These are phyloP conservation scores for Coreius guichenoti DNA, from an alignment of 2,797 vertebrate genomes.

Conservation along the genomic window DNA sequence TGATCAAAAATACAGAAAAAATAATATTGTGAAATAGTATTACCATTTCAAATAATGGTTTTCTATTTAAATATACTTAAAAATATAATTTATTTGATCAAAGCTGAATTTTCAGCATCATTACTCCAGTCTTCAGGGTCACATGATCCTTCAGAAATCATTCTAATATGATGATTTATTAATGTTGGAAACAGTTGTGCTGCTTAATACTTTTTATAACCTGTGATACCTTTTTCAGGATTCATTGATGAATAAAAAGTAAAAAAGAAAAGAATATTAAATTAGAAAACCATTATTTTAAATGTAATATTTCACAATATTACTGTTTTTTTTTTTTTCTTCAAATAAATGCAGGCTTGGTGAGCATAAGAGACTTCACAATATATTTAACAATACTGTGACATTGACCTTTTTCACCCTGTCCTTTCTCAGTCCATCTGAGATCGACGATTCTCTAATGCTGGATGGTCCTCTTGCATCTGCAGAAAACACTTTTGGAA, in stretches of 20 bases:
- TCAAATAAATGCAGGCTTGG: no score
- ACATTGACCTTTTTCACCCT: not conserved
- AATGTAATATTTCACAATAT: no score
- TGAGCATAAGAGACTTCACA: no score
- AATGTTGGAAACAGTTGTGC: no score
- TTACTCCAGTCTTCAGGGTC: not conserved
- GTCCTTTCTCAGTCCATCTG: not conserved
- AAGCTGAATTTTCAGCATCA: not conserved
- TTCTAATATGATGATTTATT: no score
- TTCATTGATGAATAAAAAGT: not conserved
- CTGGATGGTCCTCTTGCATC: constrained; percentile 43
- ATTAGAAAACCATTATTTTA: no score
- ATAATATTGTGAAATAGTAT: not conserved
- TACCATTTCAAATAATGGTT: not conserved
- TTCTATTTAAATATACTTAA: not conserved
- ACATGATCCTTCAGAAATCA: no score
- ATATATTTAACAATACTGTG: not conserved
- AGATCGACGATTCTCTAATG: constrained; percentile 5
- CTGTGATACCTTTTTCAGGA: not conserved
- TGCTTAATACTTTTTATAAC: not conserved
- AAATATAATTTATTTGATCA: not conserved
- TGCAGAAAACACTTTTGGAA: constrained; percentile 57
- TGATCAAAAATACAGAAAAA: not conserved
- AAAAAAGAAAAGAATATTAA: no score
- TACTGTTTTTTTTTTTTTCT: rapidly evolving